phyloP scores from a whole-genome alignment of 2,113 vertebrate genomes.

The Nibea albiflora region DNA sequence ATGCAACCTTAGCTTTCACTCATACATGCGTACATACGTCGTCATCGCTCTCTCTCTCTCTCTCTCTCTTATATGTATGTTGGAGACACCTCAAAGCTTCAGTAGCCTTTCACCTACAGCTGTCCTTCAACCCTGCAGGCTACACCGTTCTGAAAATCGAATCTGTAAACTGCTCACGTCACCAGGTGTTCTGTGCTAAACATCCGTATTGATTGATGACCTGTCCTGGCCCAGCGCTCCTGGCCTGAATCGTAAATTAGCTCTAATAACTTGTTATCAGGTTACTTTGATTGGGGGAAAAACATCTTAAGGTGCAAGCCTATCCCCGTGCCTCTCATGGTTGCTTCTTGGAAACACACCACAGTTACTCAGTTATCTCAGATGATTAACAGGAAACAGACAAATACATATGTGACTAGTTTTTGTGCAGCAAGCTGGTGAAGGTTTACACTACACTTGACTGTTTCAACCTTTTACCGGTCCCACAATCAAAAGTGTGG shows the following conservation, averaged over 20 bases:
- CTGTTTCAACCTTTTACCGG: not conserved
- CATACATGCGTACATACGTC: not conserved
- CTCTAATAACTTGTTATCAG: not conserved
- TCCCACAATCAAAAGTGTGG: not conserved
- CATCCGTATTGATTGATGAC: not conserved
- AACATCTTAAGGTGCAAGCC: not conserved
- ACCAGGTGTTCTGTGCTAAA: not conserved
- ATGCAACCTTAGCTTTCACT: not conserved
- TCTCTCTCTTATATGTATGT: not conserved
- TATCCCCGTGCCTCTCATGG: no score
- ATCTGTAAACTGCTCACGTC: slow-evolving; percentile 13
- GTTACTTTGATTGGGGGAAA: not conserved
- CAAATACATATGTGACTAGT: not conserved
- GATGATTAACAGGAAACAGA: not conserved
- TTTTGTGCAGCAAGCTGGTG: not conserved
- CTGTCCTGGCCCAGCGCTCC: not conserved
- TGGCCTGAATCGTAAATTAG: slow-evolving; percentile 7
- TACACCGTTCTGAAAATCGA: slow-evolving; percentile 6
- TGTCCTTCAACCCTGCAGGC: slow-evolving; percentile 9
- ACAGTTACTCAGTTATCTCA: not conserved
- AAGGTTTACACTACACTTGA: not conserved
- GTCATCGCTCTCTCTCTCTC: not conserved
- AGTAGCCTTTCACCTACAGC: not conserved
- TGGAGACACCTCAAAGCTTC: not conserved
- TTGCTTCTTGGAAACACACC: not conserved